A percentile compares a stretch with the other conserved stretches of the same genome.
phyloP scores from a whole-genome alignment of 23 tunicate species.

The Diplosoma virens region DNA sequence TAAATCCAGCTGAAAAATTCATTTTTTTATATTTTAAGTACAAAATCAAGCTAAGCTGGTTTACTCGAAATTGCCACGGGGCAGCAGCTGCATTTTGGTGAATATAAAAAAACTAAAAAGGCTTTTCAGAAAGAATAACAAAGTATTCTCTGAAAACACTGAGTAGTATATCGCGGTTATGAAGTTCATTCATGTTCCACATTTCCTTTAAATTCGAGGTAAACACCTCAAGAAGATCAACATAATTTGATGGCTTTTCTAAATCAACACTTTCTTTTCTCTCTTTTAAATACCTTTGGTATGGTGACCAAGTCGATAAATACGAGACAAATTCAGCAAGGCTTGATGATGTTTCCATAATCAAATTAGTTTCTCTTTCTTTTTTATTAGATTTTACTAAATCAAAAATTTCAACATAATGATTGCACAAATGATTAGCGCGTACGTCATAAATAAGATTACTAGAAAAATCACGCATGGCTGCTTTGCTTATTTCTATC shows the following conservation, averaged over 20 bases:
- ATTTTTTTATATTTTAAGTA: too few relatives aligned
- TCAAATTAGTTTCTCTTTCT: not conserved
- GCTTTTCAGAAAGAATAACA: constrained; percentile 1
- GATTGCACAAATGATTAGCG: constrained; percentile 21
- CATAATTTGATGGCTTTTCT: not conserved
- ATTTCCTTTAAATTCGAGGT: not conserved
- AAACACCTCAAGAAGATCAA: not conserved
- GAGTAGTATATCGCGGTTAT: not conserved
- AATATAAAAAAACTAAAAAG: not conserved
- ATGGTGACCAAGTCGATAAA: constrained; percentile 51
- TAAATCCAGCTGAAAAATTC: too few relatives aligned
- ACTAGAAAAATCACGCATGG: not conserved
- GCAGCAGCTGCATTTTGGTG: too few relatives aligned
- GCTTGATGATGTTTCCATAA: not conserved
- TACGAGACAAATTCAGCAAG: not conserved
- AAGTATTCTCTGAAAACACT: not conserved
- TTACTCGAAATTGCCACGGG: too few relatives aligned
- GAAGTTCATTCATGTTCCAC: not conserved
- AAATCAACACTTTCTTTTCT: not conserved
- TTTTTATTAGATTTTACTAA: constrained; percentile 2
- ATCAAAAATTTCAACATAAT: constrained; percentile 30
- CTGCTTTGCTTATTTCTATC: not conserved
- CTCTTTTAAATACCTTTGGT: constrained; percentile 29
- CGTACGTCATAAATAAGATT: constrained; percentile 4
- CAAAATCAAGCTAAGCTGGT: too few relatives aligned